Evolutionary conservation across 2,113 vertebrate species (phyloP), one percentile per base, ranked within the genome.

Genomic region (Mohoua ochrocephala): DNA sequence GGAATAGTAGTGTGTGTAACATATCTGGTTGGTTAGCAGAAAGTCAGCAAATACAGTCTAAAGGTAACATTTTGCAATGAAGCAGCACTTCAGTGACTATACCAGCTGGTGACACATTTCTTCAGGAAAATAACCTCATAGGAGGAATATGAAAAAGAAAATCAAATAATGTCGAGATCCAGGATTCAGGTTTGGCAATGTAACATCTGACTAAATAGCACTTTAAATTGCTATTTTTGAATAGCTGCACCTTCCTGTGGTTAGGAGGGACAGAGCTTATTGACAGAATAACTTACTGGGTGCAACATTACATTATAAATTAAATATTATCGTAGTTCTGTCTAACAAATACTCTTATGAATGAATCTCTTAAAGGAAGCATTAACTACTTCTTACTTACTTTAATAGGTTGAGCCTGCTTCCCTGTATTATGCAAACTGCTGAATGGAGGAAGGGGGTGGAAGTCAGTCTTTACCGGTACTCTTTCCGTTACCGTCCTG

Each of bases 381-480:
- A 49, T 90, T 96, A 88, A 86, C 85, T 84, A 65, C 79, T 91
- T 84, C 75, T 95, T 91, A 60, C 81, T 92, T 93, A 83, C 87
- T 81, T 69, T 93, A 84, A 71, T 93, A 96, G 88, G 88, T 94
- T 92, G 95, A 96, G 56, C 83, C 45, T 95, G 85, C 71, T 95
- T 96, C 92, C 79, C 67, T 90, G 68, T 94, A 24, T 88, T 90
- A 93, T 68, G 42, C 82, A 93, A 91, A 94, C 67, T 90, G 74
- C 60, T 93, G 90, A 77, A 90, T 81, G 88, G 88, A 95, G 92
- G 59, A 93, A 90, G 76, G 93, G 88, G 39, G 56, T 41, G 33
- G 54, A 95, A 92, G 53, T 88, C 86, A 54, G 76, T 81, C 79
- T 92, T 95, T 89, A 81, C 80, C 5, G 1, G 61, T 80, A 42